Base-by-base conservation (phyloP, 2,888 invertebrate species). In the Heliconius cydno region DNA sequence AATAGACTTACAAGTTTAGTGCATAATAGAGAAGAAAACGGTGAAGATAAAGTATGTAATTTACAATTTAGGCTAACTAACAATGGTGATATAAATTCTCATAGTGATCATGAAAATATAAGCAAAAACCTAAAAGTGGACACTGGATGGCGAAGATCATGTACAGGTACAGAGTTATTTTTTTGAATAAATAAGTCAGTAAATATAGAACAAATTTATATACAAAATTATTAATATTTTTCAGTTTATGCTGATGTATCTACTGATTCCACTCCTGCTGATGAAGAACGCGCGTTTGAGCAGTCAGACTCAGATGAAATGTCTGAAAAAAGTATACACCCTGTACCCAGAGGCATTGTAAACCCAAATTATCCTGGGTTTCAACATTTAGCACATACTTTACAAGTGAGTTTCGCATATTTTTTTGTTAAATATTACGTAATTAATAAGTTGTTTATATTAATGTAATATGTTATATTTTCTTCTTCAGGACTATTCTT, bases 301-400 rank as follows among this genome's bases (percentile, higher is more conserved):
- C 91, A 95, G 82, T 96, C 96, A 76, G 96, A 96, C 86, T 92
- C 94, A 83, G 95, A 95, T 91, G 95, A 95, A 85, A 94, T 94
- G 91, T 94, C 93, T 83, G 93, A 93, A 82, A 94, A 92, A 86
- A 90, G 87, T 80, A 82, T 89, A 79, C 91, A 90, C 80, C 86
- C 87, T 82, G 93, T 95, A 87, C 96, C 96, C 78, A 95, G 97
- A 85, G 97, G 97, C 84, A 97, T 97, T 85, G 96, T 97, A 86
- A 98, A 98, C 93, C 97, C 97, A 76, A 98, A 98, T 92, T 98
- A 98, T 92, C 97, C 97, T 34, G 97, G 98, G 79, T 98, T 98
- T 91, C 97, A 98, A 89, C 97, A 97, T 90, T 95, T 97, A 86
- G 97, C 97, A 28, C 96, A 97, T 87, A 97, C 97, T 81, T 94